phyloP scores from a whole-genome alignment of 2,797 vertebrate species.

The Mionectes olivaceus region DNA sequence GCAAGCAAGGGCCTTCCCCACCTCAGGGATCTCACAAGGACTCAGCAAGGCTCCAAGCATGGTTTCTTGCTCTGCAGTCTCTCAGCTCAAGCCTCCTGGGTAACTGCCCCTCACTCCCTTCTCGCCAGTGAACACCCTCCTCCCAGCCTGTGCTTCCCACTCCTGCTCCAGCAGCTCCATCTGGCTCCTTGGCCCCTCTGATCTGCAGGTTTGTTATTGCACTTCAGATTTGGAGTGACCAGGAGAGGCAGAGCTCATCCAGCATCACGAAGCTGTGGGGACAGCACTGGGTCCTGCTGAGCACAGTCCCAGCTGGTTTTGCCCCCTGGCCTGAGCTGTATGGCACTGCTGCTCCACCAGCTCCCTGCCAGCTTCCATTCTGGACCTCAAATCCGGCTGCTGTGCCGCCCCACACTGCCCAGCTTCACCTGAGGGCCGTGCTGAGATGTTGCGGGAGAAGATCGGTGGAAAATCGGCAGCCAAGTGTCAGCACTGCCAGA shows the following conservation, averaged over 20 bases:
- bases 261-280: background rate
- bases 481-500: background rate
- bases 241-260: background rate
- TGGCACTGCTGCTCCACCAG: background rate
- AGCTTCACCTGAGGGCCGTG: background rate
- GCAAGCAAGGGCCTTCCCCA: background rate
- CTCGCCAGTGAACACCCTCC: background rate
- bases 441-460: background rate
- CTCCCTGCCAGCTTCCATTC: background rate
- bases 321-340: background rate
- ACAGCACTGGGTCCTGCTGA: background rate
- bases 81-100: background rate
- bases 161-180: background rate
- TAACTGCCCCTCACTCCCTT: background rate
- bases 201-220: background rate
- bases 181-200: background rate
- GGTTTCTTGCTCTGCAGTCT: background rate
- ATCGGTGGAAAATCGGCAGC: background rate
- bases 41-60: fast-evolving
- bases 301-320: background rate
- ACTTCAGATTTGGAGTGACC: background rate
- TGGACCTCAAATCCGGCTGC: background rate
- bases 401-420: background rate
- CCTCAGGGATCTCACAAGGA: background rate
- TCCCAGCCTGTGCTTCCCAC: background rate